Evolutionary conservation across 2,888 invertebrate genomes (phyloP).

Genomic region (Prenolepis imparis): DNA sequence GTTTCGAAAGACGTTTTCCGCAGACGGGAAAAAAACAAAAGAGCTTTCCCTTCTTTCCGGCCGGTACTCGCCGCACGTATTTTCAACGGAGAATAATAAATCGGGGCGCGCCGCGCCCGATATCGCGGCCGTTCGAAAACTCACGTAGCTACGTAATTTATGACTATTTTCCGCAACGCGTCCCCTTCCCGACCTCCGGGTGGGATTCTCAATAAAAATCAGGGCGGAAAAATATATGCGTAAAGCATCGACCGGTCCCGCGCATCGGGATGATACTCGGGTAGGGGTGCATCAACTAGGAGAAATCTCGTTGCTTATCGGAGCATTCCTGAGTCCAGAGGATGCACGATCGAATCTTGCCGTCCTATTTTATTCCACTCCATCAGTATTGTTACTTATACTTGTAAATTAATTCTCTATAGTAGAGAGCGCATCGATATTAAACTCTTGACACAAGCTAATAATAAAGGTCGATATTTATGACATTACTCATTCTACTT

Average conservation of each 20-base stretch:
- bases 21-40: conserved; percentile 31
- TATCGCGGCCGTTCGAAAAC: conserved; percentile 61
- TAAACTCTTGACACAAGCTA: background rate
- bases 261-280: background rate
- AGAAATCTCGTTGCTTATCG: conserved; percentile 43
- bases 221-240: conserved; percentile 59
- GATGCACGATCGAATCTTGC: background rate
- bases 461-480: background rate
- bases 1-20: conserved; percentile 41
- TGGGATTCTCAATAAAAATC: conserved; percentile 60
- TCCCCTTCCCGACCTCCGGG: background rate
- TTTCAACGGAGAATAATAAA: conserved; percentile 64
- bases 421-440: background rate
- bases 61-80: conserved; percentile 59
- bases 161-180: conserved; percentile 59
- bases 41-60: conserved; percentile 41
- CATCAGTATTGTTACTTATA: conserved; percentile 14
- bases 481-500: background rate
- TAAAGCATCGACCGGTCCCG: conserved; percentile 48
- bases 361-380: background rate
- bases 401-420: background rate
- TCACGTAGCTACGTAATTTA: conserved; percentile 66
- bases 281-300: conserved; percentile 7
- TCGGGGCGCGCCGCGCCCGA: conserved; percentile 54
- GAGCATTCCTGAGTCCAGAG: conserved; percentile 17